These are phyloP conservation scores for Pammene aurita DNA, from an alignment of 2,888 invertebrate species.

Conservation along the genomic window DNA sequence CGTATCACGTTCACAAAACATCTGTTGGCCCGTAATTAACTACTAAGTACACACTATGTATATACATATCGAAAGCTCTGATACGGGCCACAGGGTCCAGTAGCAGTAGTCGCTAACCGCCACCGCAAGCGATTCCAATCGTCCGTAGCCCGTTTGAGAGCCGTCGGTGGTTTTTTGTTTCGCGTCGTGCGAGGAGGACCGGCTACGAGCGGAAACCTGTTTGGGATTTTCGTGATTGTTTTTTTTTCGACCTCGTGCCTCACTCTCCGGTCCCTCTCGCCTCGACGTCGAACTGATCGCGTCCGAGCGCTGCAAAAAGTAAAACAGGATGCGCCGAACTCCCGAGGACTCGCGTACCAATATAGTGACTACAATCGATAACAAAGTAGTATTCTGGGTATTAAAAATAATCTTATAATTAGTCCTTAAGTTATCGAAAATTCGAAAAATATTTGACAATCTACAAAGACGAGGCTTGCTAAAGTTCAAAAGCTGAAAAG, in stretches of 20 bases:
- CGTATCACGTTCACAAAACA: slow-evolving; percentile 35
- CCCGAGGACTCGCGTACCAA: slow-evolving; percentile 64
- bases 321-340: slow-evolving; percentile 66
- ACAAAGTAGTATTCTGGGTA: slow-evolving; percentile 20
- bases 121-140: slow-evolving; percentile 62
- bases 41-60: too few species aligned
- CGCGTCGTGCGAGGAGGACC: slow-evolving; percentile 72
- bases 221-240: slow-evolving; percentile 76
- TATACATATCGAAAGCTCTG: slow-evolving; percentile 30
- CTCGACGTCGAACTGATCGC: slow-evolving; percentile 58
- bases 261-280: slow-evolving; percentile 58
- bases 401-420: too few species aligned
- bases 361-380: slow-evolving; percentile 56
- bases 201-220: slow-evolving; percentile 72
- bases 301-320: slow-evolving; percentile 65
- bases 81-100: slow-evolving; percentile 52
- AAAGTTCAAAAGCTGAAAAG: too few species aligned
- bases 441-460: too few species aligned
- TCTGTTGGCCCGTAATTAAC: slow-evolving; percentile 5
- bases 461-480: too few species aligned
- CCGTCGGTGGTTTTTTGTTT: slow-evolving; percentile 70
- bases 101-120: slow-evolving; percentile 51
- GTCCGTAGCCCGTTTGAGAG: slow-evolving; percentile 64
- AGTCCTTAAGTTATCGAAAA: too few species aligned
- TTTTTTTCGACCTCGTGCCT: slow-evolving; percentile 72